These are phyloP conservation scores for Drosophila dunni DNA, from an alignment of 1,140 invertebrate genomes.

Conservation along the genomic window DNA sequence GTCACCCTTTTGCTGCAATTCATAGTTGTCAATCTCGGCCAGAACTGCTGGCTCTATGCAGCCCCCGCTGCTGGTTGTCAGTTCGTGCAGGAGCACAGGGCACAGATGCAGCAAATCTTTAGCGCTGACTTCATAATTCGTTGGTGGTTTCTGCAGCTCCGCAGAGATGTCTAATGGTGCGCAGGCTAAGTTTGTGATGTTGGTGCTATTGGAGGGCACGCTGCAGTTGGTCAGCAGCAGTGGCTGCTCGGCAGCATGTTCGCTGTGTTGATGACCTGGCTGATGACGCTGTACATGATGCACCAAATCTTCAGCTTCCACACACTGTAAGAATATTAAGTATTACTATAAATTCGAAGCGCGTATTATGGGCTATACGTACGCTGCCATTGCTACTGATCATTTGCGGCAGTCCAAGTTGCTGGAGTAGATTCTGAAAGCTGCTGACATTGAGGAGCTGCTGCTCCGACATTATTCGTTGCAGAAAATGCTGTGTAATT, in stretches of 20 bases:
- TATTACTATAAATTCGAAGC: constrained; percentile 14
- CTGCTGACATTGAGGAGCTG: constrained; percentile 45
- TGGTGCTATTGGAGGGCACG: constrained; percentile 6
- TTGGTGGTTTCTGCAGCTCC: neutral
- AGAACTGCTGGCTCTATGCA: constrained; percentile 85
- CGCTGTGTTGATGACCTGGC: constrained; percentile 50
- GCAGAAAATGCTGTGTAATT: constrained; percentile 80
- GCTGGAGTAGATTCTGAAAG: constrained; percentile 88
- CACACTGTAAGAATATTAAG: constrained; percentile 50
- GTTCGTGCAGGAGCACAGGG: constrained; percentile 88
- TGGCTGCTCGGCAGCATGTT: constrained; percentile 19
- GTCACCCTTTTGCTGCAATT: constrained; percentile 57
- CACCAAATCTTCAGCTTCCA: constrained; percentile 59
- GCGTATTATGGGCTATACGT: constrained; percentile 55
- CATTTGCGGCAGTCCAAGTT: constrained; percentile 87
- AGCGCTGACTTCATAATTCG: constrained; percentile 58
- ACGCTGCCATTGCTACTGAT: constrained; percentile 85
- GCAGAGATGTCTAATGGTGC: constrained; percentile 22
- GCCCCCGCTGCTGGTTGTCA: constrained; percentile 86
- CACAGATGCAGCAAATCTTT: constrained; percentile 86
- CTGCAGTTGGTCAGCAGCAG: constrained; percentile 51
- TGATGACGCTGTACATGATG: constrained; percentile 73
- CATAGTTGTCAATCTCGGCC: constrained; percentile 51
- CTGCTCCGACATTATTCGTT: constrained; percentile 86
- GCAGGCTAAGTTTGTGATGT: constrained; percentile 43